These are phyloP conservation scores for Tryphoninae sp. DNA, from an alignment of 2,888 invertebrate species.

Conservation along the genomic window DNA sequence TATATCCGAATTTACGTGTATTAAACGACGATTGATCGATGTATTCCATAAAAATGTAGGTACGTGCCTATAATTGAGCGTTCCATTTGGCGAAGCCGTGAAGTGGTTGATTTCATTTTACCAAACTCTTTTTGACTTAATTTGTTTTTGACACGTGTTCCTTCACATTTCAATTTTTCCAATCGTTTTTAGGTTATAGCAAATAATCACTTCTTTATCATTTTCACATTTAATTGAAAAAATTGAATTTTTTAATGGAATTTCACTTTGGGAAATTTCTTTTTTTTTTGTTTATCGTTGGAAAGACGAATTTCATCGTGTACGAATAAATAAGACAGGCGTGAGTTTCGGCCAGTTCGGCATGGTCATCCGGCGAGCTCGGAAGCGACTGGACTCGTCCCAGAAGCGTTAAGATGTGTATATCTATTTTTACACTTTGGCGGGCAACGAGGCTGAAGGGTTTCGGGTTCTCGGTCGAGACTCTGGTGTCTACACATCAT, in stretches of 20 bases:
- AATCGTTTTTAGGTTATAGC: background rate
- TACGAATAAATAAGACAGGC: background rate
- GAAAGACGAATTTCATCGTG: background rate
- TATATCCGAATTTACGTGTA: constrained; percentile 38
- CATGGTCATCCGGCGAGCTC: constrained; percentile 53
- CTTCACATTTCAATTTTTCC: background rate
- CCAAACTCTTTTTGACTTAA: background rate
- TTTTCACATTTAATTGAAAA: too few relatives aligned
- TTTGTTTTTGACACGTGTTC: background rate
- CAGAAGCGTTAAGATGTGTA: constrained; percentile 50
- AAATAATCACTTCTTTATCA: background rate
- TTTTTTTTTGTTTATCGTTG: background rate
- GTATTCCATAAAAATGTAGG: background rate
- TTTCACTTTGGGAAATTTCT: background rate
- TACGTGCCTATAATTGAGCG: background rate
- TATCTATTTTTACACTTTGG: constrained; percentile 61
- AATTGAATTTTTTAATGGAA: background rate
- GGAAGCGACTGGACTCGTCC: constrained; percentile 59
- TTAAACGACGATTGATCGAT: constrained; percentile 19
- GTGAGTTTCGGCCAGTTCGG: background rate
- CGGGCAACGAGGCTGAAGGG: constrained; percentile 34
- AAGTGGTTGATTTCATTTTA: background rate
- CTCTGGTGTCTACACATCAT: constrained; percentile 2
- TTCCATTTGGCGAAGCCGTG: background rate
- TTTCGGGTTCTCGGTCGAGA: constrained; percentile 45